phyloP scores from a whole-genome alignment of 2,113 vertebrate genomes.

The Dicentrarchus labrax region DNA sequence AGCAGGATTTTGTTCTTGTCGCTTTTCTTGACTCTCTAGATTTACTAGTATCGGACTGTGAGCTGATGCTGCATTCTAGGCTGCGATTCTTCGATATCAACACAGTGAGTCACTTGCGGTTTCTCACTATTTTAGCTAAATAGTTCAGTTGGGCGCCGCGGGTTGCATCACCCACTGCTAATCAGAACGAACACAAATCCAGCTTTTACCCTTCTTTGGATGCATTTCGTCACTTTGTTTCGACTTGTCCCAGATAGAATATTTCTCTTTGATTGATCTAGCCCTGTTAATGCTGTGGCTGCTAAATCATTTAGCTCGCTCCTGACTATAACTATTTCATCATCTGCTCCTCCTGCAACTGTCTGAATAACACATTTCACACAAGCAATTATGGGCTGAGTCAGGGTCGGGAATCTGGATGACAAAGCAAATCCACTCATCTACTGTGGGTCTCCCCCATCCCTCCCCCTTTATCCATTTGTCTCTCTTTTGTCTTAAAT shows the following conservation, averaged over 20 bases:
- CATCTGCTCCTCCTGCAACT: constrained; percentile 51
- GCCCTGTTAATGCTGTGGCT: constrained; percentile 24
- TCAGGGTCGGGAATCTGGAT: constrained; percentile 64
- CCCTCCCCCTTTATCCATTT: constrained; percentile 25
- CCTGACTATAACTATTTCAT: constrained; percentile 50
- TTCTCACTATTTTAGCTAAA: constrained; percentile 27
- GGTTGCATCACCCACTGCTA: not conserved
- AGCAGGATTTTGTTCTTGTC: not conserved
- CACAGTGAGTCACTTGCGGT: constrained; percentile 67
- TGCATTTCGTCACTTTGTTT: constrained; percentile 8
- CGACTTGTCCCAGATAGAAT: not conserved
- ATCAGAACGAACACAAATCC: not conserved
- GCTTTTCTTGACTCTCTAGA: not conserved
- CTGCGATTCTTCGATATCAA: constrained; percentile 45
- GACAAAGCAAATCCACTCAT: constrained; percentile 65
- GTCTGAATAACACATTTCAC: constrained; percentile 55
- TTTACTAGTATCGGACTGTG: not conserved
- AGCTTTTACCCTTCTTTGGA: not conserved
- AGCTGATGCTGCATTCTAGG: constrained; percentile 17
- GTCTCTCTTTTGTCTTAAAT: constrained; percentile 68
- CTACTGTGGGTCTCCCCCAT: constrained; percentile 52
- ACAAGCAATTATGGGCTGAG: constrained; percentile 58
- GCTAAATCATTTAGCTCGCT: constrained; percentile 22
- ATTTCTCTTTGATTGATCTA: constrained; percentile 9
- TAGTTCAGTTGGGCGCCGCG: constrained; percentile 8